Evolutionary conservation across 2,113 vertebrate species (phyloP).

Genomic region (Carassius carassius): DNA sequence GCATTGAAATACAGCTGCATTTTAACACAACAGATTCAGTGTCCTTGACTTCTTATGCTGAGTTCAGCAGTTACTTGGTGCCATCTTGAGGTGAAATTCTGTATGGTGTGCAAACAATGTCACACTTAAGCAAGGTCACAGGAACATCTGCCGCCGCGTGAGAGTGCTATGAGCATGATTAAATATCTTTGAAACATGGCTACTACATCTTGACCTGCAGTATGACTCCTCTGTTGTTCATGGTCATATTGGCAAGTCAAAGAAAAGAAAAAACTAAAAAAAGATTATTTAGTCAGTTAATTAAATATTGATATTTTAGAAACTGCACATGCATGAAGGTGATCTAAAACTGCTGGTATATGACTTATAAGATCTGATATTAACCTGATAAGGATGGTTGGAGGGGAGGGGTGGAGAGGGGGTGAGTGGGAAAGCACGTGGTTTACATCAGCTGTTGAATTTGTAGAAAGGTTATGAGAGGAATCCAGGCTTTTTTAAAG

Average conservation of each 20-base stretch:
- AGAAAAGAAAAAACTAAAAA: background rate
- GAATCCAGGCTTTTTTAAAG: too few species aligned
- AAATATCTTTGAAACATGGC: conserved; percentile 30
- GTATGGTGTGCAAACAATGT: conserved; percentile 24
- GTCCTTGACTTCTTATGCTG: conserved; percentile 35
- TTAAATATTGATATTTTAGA: background rate
- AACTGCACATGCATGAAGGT: background rate
- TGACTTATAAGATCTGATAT: background rate
- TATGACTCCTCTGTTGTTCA: background rate
- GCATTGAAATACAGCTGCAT: conserved; percentile 1
- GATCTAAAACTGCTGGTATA: background rate
- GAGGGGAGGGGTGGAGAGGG: too few species aligned
- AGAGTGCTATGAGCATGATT: conserved; percentile 17
- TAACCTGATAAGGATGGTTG: too few species aligned
- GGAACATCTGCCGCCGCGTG: conserved; percentile 16
- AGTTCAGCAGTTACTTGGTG: conserved; percentile 24
- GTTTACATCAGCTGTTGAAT: too few species aligned
- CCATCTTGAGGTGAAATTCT: conserved; percentile 23
- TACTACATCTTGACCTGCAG: background rate
- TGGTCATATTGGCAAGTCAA: background rate
- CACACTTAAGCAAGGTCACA: conserved; percentile 20
- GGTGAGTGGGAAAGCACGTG: too few species aligned
- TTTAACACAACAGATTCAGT: background rate
- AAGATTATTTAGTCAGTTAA: background rate
- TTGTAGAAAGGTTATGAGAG: too few species aligned